A percentile compares a stretch with the other conserved stretches of the same genome.
Evolutionary conservation across 2,797 vertebrate species (phyloP).

Genomic region (Pseudochirops corinnae): DNA sequence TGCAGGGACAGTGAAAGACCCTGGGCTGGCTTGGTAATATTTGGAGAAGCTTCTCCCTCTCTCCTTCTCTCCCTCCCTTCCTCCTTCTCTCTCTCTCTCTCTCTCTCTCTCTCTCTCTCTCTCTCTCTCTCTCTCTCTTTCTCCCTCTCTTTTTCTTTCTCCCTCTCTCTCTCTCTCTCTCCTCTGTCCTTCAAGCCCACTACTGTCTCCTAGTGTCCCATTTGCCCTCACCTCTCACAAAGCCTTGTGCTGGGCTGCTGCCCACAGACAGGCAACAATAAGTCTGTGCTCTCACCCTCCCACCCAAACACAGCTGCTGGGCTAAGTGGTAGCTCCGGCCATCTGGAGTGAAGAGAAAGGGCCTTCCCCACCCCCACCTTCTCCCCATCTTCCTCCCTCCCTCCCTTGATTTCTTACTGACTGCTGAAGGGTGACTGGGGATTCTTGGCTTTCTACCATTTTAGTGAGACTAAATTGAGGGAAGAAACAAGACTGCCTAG

Average conservation of each 20-base stretch:
- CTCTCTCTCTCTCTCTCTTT: not conserved
- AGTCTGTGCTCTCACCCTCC: conserved; percentile 71
- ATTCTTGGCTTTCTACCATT: conserved; percentile 28
- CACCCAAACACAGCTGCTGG: conserved; percentile 81
- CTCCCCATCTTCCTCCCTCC: not conserved
- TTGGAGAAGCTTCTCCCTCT: not conserved
- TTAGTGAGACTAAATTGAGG: conserved; percentile 4
- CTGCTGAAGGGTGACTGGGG: not conserved
- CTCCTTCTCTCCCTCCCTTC: not conserved
- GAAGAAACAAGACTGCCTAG: not conserved
- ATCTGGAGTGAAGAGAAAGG: conserved; percentile 75
- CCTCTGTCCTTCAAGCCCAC: not conserved
- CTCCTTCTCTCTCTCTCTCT: not conserved
- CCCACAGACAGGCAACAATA: conserved; percentile 68
- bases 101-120: rapidly evolving
- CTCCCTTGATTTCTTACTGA: conserved; percentile 23
- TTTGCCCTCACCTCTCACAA: conserved; percentile 26
- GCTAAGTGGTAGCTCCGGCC: conserved; percentile 66
- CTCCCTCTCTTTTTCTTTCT: not conserved
- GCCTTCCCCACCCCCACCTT: not conserved
- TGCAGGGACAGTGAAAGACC: conserved; percentile 35
- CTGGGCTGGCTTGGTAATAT: not conserved
- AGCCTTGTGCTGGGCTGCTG: conserved; percentile 54
- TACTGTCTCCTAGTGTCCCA: conserved; percentile 20
- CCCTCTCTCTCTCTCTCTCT: rapidly evolving